Base-by-base conservation (phyloP, 1,140 invertebrate species). In the Bombus confusus region DNA sequence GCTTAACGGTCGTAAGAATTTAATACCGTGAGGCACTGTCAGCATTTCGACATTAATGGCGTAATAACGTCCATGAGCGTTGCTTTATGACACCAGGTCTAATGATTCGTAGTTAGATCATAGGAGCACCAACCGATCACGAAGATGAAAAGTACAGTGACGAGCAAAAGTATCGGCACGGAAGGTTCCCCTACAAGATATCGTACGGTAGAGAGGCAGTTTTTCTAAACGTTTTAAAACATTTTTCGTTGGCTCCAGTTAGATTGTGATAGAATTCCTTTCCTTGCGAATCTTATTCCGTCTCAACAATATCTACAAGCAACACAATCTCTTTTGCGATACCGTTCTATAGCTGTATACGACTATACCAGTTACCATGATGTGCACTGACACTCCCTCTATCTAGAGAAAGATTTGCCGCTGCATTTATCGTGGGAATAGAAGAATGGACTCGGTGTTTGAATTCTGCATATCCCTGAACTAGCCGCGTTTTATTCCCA, bases 291-390 rank as follows among this genome's bases (percentile, higher is more conserved):
- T 52, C 18, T 52, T 52, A 52, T 52, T 22, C 47, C 47, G 59
- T n/a, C 59, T 62, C 59, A 13, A n/a, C 28, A 13, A 62, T n/a
- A 62, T 76, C 52, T 78, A 79, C 86, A 87, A 85, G 64, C 75
- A 87, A 83, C 79, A 59, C 76, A 73, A 52, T 71, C 89, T 90
- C 87, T 86, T 86, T 83, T 83, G 75, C 80, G 85, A 83, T 84
- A 86, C 75, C 85, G 83, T 91, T 87, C 75, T 64, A 31, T 57
- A 71, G 71, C 47, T 41, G 31, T 62, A 31, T 31, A 68, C 31
- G 74, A 72, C 59, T 43, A 37, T 83, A 43, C 66, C 43, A 41
- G 43, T 41, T 64, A 43, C 25, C 39, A n/a, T 12, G 43, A 83
- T 83, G 73, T 31, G 79, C 71, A n/a, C 25, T 28, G 85, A 68